Evolutionary conservation across 1,140 invertebrate genomes (phyloP).

Genomic region (Antheraea pernyi): DNA sequence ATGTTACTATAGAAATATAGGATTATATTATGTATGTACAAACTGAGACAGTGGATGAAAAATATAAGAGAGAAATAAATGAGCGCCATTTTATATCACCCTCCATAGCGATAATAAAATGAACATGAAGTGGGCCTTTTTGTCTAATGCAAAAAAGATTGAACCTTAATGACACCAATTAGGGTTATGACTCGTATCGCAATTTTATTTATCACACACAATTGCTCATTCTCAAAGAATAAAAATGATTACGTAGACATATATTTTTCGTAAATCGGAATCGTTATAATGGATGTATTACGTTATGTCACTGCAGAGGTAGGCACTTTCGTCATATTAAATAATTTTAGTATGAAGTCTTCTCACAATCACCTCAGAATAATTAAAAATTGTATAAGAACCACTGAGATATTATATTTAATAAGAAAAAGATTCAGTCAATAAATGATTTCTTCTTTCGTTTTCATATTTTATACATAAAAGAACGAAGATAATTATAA

Average conservation of each 20-base stretch:
- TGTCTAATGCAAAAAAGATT: conserved; percentile 16
- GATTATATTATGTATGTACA: not conserved
- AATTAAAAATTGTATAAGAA: too few species aligned
- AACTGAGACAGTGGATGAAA: not conserved
- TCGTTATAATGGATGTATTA: too few species aligned
- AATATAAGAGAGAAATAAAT: conserved; percentile 3
- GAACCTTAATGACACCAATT: conserved; percentile 20
- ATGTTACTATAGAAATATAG: not conserved
- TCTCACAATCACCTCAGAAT: too few species aligned
- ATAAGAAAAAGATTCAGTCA: too few species aligned
- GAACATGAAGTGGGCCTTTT: conserved; percentile 8
- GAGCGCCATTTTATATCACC: conserved; percentile 11
- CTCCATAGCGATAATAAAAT: conserved; percentile 13
- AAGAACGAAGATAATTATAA: too few species aligned
- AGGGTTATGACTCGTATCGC: conserved; percentile 13
- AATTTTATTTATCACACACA: not conserved
- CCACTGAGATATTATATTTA: too few species aligned
- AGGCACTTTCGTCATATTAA: too few species aligned
- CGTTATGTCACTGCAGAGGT: too few species aligned
- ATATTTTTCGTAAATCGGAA: not conserved
- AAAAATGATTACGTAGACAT: not conserved
- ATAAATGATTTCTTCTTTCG: too few species aligned
- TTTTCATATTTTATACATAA: too few species aligned
- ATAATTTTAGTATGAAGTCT: too few species aligned
- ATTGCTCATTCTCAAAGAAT: not conserved